A percentile compares a stretch with the other conserved stretches of the same genome.
Evolutionary conservation across 2,797 vertebrate genomes (phyloP).

Genomic region (Philypnodon macrostomus): DNA sequence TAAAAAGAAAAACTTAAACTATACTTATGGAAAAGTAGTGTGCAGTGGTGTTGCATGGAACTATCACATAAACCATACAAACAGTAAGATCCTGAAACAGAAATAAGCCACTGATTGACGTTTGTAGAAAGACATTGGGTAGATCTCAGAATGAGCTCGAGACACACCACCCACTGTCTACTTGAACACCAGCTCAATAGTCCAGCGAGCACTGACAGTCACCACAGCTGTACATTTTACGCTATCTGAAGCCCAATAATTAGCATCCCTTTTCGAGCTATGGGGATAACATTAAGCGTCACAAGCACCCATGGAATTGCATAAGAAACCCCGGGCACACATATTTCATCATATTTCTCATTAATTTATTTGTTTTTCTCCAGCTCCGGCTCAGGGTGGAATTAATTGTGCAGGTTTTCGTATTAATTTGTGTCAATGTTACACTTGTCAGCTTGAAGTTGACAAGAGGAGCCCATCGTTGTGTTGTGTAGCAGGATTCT

Average conservation of each 20-base stretch:
- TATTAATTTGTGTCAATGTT: slow-evolving; percentile 82
- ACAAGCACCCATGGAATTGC: slow-evolving; percentile 27
- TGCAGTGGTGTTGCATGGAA: too few relatives aligned
- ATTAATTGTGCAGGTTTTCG: slow-evolving; percentile 76
- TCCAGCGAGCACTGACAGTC: slow-evolving; percentile 81
- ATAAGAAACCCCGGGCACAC: slow-evolving; percentile 21
- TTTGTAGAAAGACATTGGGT: slow-evolving; percentile 54
- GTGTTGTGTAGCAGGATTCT: slow-evolving; percentile 68
- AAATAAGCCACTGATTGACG: slow-evolving; percentile 57
- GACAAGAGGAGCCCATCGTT: slow-evolving; percentile 78
- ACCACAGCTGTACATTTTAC: slow-evolving; percentile 85
- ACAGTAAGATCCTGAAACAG: slow-evolving; percentile 3
- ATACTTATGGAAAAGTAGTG: too few relatives aligned
- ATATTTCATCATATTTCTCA: slow-evolving; percentile 55
- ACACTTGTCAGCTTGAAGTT: slow-evolving; percentile 80
- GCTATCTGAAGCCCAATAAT: slow-evolving; percentile 90
- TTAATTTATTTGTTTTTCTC: slow-evolving; percentile 53
- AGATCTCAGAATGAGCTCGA: slow-evolving; percentile 47
- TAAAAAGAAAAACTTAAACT: too few relatives aligned
- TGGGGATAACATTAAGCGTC: slow-evolving; percentile 39
- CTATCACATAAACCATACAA: too few relatives aligned
- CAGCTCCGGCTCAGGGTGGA: slow-evolving; percentile 64
- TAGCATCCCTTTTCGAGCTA: slow-evolving; percentile 77
- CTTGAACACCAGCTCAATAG: slow-evolving; percentile 81
- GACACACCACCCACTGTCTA: slow-evolving; percentile 82